Evolutionary conservation across 2,797 vertebrate species (phyloP).

Genomic region (Melanotaenia trifasciata): DNA sequence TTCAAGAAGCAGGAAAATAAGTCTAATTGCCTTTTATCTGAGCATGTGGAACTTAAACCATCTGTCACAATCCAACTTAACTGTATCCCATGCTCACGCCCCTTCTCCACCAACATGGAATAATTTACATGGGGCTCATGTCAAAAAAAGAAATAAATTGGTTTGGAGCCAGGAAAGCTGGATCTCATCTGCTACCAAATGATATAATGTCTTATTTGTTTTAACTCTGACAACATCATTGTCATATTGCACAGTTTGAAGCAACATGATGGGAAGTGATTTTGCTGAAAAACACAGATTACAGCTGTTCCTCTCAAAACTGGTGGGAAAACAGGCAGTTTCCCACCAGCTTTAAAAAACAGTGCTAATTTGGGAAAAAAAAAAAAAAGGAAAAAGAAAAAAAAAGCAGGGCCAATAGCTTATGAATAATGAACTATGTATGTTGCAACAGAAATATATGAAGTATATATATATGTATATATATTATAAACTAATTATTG

Average conservation of each 20-base stretch:
- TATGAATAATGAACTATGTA: background rate
- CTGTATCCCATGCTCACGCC: slow-evolving; percentile 22
- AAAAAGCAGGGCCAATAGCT: background rate
- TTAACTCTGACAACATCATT: background rate
- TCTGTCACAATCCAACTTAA: slow-evolving; percentile 39
- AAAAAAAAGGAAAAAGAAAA: too few species aligned
- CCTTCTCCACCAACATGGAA: background rate
- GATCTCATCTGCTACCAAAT: background rate
- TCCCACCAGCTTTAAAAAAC: background rate
- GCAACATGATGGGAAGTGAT: background rate
- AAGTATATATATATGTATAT: too few species aligned
- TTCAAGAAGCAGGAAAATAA: background rate
- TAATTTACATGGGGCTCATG: background rate
- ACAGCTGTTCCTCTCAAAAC: background rate
- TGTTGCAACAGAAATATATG: background rate
- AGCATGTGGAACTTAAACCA: background rate
- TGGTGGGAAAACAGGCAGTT: background rate
- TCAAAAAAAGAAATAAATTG: background rate
- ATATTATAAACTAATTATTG: too few species aligned
- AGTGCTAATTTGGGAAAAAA: background rate
- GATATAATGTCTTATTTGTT: background rate
- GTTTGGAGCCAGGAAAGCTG: background rate
- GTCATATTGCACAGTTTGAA: background rate
- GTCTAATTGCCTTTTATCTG: background rate
- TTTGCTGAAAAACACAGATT: background rate